These are phyloP conservation scores for Anableps anableps DNA, from an alignment of 2,797 vertebrate species.

Conservation along the genomic window DNA sequence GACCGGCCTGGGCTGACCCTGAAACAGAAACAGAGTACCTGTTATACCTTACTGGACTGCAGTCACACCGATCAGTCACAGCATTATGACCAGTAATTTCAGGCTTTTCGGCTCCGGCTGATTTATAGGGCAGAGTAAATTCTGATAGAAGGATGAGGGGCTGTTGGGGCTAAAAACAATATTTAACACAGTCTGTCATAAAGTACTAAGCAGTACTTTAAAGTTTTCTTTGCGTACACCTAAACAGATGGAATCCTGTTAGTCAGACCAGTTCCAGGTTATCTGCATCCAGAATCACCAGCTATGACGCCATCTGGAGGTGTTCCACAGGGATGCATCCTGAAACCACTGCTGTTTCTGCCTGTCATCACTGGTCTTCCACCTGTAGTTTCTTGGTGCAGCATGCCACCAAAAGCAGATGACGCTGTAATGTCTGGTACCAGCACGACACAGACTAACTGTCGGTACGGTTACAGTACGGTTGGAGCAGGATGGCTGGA, in stretches of 20 bases:
- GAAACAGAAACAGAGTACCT: constrained; percentile 8
- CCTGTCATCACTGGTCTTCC: no score
- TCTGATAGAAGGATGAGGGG: no score
- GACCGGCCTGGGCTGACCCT: constrained; percentile 54
- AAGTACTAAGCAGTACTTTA: background rate
- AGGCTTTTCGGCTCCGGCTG: no score
- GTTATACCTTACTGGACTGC: background rate
- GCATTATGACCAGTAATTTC: background rate
- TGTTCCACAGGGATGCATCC: background rate
- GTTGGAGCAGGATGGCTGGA: no score
- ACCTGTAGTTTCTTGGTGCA: no score
- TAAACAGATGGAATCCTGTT: background rate
- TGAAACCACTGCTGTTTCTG: background rate
- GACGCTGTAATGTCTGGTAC: no score
- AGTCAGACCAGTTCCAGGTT: background rate
- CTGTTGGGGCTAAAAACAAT: background rate
- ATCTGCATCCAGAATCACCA: background rate
- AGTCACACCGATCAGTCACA: background rate
- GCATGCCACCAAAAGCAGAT: no score
- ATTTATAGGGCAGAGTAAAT: no score
- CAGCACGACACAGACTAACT: no score
- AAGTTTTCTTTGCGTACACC: no score
- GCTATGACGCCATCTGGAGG: background rate
- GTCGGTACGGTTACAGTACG: no score
- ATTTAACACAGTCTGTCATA: background rate